Percentiles rank a stretch among this genome's conserved stretches.
These are phyloP conservation scores for Dendrolimus pini DNA, from an alignment of 2,888 invertebrate genomes.

Conservation along the genomic window DNA sequence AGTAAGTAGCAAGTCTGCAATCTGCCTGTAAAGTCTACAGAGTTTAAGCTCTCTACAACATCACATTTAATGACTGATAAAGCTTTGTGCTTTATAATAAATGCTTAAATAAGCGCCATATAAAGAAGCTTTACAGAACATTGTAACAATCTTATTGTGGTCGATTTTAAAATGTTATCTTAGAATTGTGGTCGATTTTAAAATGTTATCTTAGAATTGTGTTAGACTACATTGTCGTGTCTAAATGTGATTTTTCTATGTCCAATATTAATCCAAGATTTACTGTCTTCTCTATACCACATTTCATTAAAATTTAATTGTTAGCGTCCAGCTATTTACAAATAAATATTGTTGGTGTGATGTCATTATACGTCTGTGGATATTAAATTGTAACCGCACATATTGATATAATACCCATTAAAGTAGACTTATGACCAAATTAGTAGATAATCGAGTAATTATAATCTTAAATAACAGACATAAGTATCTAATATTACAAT, in stretches of 20 bases:
- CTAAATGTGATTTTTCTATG: conserved; percentile 39
- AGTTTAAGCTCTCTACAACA: too few species aligned
- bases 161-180: neutral
- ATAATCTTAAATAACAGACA: conserved; percentile 56
- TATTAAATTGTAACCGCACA: conserved; percentile 27
- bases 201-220: conserved; percentile 7
- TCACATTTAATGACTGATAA: too few species aligned
- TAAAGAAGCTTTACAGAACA: too few species aligned
- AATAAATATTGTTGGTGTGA: conserved; percentile 16
- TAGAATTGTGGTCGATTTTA: conserved; percentile 7
- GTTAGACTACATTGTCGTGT: conserved; percentile 9
- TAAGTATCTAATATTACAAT: conserved; percentile 32
- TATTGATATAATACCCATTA: conserved; percentile 61
- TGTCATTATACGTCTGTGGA: conserved; percentile 14
- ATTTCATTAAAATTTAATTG: conserved; percentile 21
- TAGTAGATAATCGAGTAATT: conserved; percentile 46
- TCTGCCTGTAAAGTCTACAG: too few species aligned
- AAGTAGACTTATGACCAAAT: conserved; percentile 67
- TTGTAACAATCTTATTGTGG: too few species aligned
- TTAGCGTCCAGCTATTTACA: conserved; percentile 1
- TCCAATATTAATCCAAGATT: conserved; percentile 56
- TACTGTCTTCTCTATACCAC: conserved; percentile 47
- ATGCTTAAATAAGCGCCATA: too few species aligned
- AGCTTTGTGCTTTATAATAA: too few species aligned
- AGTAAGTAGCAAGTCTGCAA: too few species aligned